Conservation (phyloP, 1,140 invertebrate genomes). For the Apis dorsata region DNA sequence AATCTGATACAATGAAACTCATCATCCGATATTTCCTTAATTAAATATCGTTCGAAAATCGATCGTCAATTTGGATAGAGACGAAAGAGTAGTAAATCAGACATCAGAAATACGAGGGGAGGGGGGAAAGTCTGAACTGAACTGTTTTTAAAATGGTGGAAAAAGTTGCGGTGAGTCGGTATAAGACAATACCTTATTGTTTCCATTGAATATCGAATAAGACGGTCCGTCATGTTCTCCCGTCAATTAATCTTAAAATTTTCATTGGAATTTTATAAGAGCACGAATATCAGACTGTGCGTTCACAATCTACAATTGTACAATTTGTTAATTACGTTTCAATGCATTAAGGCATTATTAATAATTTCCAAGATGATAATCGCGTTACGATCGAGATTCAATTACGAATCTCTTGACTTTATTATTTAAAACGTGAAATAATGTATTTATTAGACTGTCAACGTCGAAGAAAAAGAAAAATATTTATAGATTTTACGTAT, state of each 20-base stretch:
- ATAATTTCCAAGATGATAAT: neutral
- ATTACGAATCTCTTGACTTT: too few relatives aligned
- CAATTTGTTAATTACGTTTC: constrained; percentile 1
- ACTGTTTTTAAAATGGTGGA: neutral
- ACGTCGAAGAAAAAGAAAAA: too few relatives aligned
- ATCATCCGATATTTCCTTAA: too few relatives aligned
- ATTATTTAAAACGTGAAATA: too few relatives aligned
- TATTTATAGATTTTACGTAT: too few relatives aligned
- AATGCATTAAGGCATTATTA: neutral
- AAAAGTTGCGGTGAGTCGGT: neutral
- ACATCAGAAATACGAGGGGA: too few relatives aligned
- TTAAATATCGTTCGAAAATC: too few relatives aligned
- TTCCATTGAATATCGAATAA: constrained; percentile 3
- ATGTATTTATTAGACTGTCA: too few relatives aligned
- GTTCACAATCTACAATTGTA: neutral
- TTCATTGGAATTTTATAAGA: constrained; percentile 6
- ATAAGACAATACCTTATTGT: neutral
- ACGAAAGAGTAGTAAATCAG: too few relatives aligned
- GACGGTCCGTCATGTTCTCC: constrained; percentile 12
- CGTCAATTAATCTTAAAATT: constrained; percentile 25
- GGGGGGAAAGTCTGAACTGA: too few relatives aligned
- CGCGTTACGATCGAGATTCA: neutral
- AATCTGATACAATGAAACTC: too few relatives aligned
- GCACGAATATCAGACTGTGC: neutral
- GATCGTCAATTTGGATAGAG: too few relatives aligned